Base-by-base conservation (phyloP, 2,797 vertebrate genomes). In the Schizopygopsis pylzovi region DNA sequence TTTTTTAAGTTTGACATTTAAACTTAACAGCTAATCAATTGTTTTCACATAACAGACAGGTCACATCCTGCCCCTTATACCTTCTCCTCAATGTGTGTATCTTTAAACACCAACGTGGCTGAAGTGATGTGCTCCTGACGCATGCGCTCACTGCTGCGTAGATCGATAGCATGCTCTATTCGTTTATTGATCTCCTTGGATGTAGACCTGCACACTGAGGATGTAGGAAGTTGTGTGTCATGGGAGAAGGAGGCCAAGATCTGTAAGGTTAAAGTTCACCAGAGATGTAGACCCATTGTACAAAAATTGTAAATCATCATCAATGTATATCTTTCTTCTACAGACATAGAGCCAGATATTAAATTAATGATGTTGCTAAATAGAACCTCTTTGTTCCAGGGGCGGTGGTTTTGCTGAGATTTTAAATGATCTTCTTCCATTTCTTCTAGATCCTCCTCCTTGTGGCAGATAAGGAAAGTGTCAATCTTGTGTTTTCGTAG, bases 401-500 rank as follows among this genome's bases (percentile, higher is more conserved):
- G 96, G 28, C 72, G 90, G 71, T 75, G 90, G 0, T 67, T 91
- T 87, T 92, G 93, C 22, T 41, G 90, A 93, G 0, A 92, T 96
- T 94, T 98, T 93, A 0, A 94, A 90, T 41, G 93, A 88, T 91
- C 92, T 75, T 0, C 89, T 89, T 92, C 93, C 91, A 78, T 93
- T 84, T 80, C 89, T 86, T 92, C 93, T 89, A 0, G 93, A 82
- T 56, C 95, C 22, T 96, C 95, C 70, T 97, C 95, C 0, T 95
- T 95, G 70, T 96, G 96, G 91, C 97, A 97, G 91, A 99, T 98
- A 89, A 99, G 95, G 89, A 97, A 99, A 8, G 98, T 98, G 92
- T 99, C 98, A 28, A 99, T 99, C 86, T 98, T 97, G 89, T 99
- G 97, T 88, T 96, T 98, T 82, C 95, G 94, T 86, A 99, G 91